Conservation (phyloP, 2,113 vertebrate species). For the Clarias gariepinus region DNA sequence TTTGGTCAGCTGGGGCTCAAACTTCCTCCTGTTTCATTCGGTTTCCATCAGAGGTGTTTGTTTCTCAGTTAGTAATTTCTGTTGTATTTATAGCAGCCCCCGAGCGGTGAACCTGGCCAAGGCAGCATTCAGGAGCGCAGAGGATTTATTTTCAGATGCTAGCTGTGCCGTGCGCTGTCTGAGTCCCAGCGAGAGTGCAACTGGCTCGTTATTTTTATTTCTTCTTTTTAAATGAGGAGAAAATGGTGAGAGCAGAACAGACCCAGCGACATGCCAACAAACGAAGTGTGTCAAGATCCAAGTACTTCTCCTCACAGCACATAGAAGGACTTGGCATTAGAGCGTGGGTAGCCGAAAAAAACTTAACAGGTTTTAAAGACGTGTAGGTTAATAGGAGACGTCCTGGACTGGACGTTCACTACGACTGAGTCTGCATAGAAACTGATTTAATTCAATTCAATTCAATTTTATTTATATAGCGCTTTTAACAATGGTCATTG, state of each 20-base stretch:
- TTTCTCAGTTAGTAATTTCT: constrained; percentile 29
- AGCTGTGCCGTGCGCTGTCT: neutral
- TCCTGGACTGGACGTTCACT: neutral
- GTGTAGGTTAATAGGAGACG: neutral
- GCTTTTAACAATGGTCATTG: no score
- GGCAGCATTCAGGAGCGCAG: neutral
- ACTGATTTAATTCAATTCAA: no score
- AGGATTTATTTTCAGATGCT: constrained; percentile 17
- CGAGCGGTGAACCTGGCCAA: neutral
- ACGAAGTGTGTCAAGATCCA: constrained; percentile 9
- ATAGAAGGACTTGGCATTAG: neutral
- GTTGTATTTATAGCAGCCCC: constrained; percentile 21
- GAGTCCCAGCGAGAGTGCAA: neutral
- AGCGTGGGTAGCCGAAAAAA: neutral
- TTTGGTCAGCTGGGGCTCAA: neutral
- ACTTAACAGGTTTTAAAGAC: neutral
- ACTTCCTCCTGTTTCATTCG: neutral
- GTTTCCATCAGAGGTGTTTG: constrained; percentile 1
- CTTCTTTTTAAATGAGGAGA: neutral
- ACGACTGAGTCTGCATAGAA: neutral
- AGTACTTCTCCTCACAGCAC: constrained; percentile 1
- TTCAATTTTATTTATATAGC: no score
- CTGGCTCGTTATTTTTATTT: neutral
- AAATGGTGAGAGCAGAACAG: neutral
- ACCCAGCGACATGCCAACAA: neutral